Percentiles rank a stretch among this genome's conserved stretches.
phyloP scores from a whole-genome alignment of 2,888 invertebrate genomes.

The Laothoe populi region DNA sequence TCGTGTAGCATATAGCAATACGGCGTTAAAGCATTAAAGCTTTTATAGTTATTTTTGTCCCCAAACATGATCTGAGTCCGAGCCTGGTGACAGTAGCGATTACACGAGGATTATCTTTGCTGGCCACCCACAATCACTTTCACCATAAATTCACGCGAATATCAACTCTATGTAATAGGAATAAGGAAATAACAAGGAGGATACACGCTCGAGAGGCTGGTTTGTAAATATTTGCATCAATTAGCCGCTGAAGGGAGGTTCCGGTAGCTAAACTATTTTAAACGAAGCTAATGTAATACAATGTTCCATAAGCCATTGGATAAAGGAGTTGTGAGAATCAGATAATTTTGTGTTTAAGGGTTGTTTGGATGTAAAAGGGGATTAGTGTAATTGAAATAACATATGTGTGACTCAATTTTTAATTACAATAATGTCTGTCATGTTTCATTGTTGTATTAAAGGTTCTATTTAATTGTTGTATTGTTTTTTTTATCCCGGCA shows the following conservation, averaged over 20 bases:
- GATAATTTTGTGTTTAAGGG: not conserved
- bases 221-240: slow-evolving; percentile 34
- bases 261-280: slow-evolving; percentile 6
- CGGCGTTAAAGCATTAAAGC: too few relatives aligned
- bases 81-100: slow-evolving; percentile 17
- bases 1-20: too few relatives aligned
- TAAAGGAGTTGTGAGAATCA: not conserved
- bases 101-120: slow-evolving; percentile 35
- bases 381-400: not conserved
- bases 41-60: not conserved
- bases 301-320: not conserved
- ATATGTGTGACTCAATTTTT: too few relatives aligned
- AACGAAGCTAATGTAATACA: not conserved
- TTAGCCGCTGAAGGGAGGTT: slow-evolving; percentile 25
- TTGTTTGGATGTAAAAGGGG: not conserved
- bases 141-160: slow-evolving; percentile 24
- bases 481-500: too few relatives aligned
- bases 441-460: too few relatives aligned
- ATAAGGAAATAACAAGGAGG: slow-evolving; percentile 29
- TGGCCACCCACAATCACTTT: slow-evolving; percentile 40
- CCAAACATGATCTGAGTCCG: not conserved
- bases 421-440: too few relatives aligned
- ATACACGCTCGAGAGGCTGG: slow-evolving; percentile 32
- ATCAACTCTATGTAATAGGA: slow-evolving; percentile 22
- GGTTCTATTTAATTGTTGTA: too few relatives aligned